Base-by-base conservation (phyloP, 1,140 invertebrate species). In the Proctacanthus coquilletti region DNA sequence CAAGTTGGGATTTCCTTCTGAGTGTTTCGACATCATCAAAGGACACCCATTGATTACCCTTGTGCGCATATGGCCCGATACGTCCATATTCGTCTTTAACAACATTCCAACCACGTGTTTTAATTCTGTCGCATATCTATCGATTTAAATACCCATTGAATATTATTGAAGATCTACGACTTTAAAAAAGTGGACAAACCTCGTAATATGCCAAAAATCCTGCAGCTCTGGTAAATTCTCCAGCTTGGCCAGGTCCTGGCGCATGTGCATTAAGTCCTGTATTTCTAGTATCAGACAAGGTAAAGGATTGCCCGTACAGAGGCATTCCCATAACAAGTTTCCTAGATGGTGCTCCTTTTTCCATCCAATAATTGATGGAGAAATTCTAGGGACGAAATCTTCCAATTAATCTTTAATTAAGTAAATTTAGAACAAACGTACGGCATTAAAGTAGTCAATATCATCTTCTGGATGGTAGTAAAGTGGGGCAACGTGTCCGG, bases 151-250 rank as follows among this genome's bases (percentile, higher is more conserved):
- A 21, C 6, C 20, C 4, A 31, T n/a, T 5, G 6, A n/a, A n/a
- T n/a, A 41, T 31, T 30, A 41, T 19, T 6, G 23, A 8, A 36
- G 9, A 20, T 41, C 2, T 15, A 14, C 9, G 5, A 38, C 39
- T 15, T 18, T 32, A 5, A 18, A 8, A 8, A n/a, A 34, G 14
- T 34, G n/a, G 13, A 18, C 23, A 48, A 52, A 79, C 74, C 68
- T 93, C 86, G 51, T 89, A 89, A 48, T 91, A 95, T 2, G 87
- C 74, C 15, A 91, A 65, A 52, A 91, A 88, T 18, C 88, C 88
- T 13, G 76, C 76, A 32, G 84, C 78, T 51, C 73, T 64, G 0
- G 87, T 92, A 42, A 77, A 85, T 59, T 83, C 74, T 5, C 86
- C 87, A 8, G 78, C 74, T 42, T 74, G 66, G 2, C 86, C 84